Conservation (phyloP, 2,888 invertebrate genomes). For the Athetis lepigone region DNA sequence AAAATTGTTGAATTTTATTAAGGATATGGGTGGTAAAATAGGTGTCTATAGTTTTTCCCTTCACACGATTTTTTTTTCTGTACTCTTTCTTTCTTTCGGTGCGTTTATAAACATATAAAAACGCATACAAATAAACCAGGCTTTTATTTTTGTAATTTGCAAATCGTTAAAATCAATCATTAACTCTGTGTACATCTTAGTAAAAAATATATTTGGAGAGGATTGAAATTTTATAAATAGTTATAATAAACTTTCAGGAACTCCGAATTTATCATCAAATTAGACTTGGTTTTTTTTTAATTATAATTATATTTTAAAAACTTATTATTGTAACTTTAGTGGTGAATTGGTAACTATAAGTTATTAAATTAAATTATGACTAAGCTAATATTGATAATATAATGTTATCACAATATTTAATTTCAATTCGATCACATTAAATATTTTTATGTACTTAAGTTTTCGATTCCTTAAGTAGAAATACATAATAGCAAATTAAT, state of each 20-base stretch:
- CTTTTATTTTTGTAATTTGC: background rate
- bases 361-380: background rate
- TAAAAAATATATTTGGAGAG: background rate
- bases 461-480: no score
- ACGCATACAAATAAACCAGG: no score
- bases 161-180: background rate
- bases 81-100: no score
- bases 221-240: background rate
- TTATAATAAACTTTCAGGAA: no score
- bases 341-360: slow-evolving; percentile 22
- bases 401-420: slow-evolving; percentile 29
- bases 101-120: no score
- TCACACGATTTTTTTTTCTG: no score
- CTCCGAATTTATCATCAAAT: no score
- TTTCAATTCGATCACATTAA: slow-evolving; percentile 34
- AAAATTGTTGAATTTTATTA: no score
- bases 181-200: background rate
- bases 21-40: no score
- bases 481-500: no score
- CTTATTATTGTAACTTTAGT: slow-evolving; percentile 30
- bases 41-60: no score
- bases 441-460: background rate
- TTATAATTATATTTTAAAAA: background rate
- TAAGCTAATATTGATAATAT: slow-evolving; percentile 14
- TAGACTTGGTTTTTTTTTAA: background rate